Base-by-base conservation (phyloP, 2,797 vertebrate genomes). In the Gymnoscopelus microlampas region DNA sequence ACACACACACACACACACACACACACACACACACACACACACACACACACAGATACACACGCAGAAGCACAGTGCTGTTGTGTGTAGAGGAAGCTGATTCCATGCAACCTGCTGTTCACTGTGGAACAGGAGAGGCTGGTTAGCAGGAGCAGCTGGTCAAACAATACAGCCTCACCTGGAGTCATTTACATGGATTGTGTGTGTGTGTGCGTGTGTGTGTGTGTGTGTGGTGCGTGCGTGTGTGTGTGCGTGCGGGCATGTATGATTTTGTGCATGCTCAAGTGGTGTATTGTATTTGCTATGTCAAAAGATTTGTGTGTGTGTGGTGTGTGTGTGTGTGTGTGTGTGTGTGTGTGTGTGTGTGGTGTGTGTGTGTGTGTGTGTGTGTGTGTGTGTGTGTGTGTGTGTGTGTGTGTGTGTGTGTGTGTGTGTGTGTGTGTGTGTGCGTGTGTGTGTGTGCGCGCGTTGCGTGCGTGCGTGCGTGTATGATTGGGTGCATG, bases 161-260 rank as follows among this genome's bases (percentile, higher is more conserved):
- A 92, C 87, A 90, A 91, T 85, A 82, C 72, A 78, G 60, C 77
- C 84, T 91, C 89, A 91, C 87, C 90, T 90, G 86, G 77, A 87
- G 80, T 88, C 74, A 88, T 91, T 90, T 87, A 87, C 87, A 89
- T 88, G 78, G 69, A 78, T 66, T 64, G 53, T 54, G 50, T 68
- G 54, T 60, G 54, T 70, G 73, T 57, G 67, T 57, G 70, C 55
- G 71, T 53, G 47, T 66, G 49, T 71, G 51, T 11, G 24, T 56
- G 71, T 74, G 77, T 67, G 23, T 59, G 48, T 49, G 58, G 32
- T 32, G 32, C 4, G 32, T 32, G 32, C 4, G 32, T 32, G 32
- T 5, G 32, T 5, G 32, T 5, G 32, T 5, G 4, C 32, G 32
- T 32, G 32, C 32, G 32, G 32, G 32, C 32, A 32, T 32, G 32